phyloP scores from a whole-genome alignment of 1,140 invertebrate genomes.

The Chrysoperla carnea region DNA sequence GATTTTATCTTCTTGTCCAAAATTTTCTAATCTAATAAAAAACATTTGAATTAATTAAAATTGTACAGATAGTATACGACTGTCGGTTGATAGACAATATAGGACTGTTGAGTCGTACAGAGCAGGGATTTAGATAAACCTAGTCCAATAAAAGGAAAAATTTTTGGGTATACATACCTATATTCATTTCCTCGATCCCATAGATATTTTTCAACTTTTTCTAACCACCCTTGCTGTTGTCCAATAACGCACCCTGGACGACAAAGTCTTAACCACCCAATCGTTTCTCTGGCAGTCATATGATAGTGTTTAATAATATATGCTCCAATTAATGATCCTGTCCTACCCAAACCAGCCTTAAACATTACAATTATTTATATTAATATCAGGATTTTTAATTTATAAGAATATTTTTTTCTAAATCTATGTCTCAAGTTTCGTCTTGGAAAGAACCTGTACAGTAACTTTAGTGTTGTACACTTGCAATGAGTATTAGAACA shows the following conservation, averaged over 20 bases:
- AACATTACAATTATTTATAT: background rate
- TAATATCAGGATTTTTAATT: no score
- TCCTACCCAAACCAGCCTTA: slow-evolving; percentile 64
- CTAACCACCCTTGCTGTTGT: slow-evolving; percentile 62
- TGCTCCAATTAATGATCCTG: slow-evolving; percentile 64
- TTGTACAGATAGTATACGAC: no score
- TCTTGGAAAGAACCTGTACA: no score
- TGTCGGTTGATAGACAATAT: no score
- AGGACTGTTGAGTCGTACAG: no score
- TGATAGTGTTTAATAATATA: slow-evolving; percentile 73
- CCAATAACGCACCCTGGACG: slow-evolving; percentile 71
- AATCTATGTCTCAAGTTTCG: no score
- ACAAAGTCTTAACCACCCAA: slow-evolving; percentile 70
- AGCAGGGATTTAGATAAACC: no score
- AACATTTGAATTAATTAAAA: background rate
- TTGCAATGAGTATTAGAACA: no score
- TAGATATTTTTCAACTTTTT: slow-evolving; percentile 30
- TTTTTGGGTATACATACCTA: slow-evolving; percentile 18
- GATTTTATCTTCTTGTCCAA: slow-evolving; percentile 20
- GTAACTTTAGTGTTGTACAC: no score
- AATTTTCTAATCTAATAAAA: slow-evolving; percentile 16
- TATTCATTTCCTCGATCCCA: slow-evolving; percentile 26
- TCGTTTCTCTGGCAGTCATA: slow-evolving; percentile 64
- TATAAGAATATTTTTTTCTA: no score
- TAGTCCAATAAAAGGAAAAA: no score